phyloP scores from a whole-genome alignment of 2,113 vertebrate genomes.

The Syngnathoides biaculeatus region DNA sequence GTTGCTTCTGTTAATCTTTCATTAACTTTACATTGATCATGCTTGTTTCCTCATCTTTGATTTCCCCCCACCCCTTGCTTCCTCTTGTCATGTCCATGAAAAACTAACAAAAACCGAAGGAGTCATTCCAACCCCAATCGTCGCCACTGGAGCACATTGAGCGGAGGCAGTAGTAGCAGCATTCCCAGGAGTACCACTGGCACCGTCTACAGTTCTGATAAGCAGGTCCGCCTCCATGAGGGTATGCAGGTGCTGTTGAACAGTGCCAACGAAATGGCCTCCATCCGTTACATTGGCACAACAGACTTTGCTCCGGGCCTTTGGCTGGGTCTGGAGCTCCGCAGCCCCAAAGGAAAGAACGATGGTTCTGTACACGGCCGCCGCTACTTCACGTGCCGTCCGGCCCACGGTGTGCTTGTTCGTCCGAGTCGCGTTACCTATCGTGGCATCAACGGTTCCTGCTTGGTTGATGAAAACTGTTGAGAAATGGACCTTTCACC shows the following conservation, averaged over 20 bases:
- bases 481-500: conserved; percentile 40
- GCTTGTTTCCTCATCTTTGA: not conserved
- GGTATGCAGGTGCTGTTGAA: conserved; percentile 91
- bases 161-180: conserved; percentile 11
- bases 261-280: conserved; percentile 90
- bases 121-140: conserved; percentile 70
- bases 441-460: conserved; percentile 86
- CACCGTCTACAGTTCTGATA: conserved; percentile 39
- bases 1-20: conserved; percentile 24
- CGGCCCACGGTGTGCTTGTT: conserved; percentile 84
- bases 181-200: conserved; percentile 20
- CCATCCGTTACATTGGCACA: conserved; percentile 86
- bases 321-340: conserved; percentile 93
- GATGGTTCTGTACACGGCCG: conserved; percentile 84
- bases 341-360: conserved; percentile 85
- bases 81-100: not conserved
- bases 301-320: conserved; percentile 86
- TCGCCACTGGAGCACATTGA: conserved; percentile 80
- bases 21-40: conserved; percentile 16
- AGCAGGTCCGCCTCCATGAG: conserved; percentile 77
- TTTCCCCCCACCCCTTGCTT: conserved; percentile 22
- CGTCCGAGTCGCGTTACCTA: conserved; percentile 90
- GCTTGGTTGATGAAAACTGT: conserved; percentile 80
- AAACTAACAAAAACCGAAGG: conserved; percentile 50
- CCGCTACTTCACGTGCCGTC: conserved; percentile 88